Evolutionary conservation across 2,797 vertebrate genomes (phyloP).

Genomic region (Sebastes kiyomatsui): DNA sequence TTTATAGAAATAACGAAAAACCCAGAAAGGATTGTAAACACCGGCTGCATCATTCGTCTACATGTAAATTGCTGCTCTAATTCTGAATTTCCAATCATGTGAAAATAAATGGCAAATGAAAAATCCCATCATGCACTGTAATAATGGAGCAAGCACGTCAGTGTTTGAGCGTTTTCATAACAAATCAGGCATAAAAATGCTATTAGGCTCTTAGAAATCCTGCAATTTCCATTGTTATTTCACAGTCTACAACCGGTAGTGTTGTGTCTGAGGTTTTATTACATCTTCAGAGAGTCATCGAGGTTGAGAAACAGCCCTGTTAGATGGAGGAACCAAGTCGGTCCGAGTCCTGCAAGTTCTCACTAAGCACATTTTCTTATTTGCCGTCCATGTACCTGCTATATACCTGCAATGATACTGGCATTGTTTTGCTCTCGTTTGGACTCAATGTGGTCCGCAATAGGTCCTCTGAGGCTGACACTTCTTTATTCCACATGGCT

Average conservation of each 20-base stretch:
- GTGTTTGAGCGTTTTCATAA: constrained; percentile 10
- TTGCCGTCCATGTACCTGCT: not conserved
- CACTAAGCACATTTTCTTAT: constrained; percentile 18
- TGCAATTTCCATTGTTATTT: not conserved
- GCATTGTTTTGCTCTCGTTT: constrained; percentile 7
- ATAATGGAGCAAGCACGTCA: constrained; percentile 6
- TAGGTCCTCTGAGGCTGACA: constrained; percentile 9
- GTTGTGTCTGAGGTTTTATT: not conserved
- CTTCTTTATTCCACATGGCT: constrained; percentile 40
- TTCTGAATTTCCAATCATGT: constrained; percentile 12
- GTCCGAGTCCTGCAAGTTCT: constrained; percentile 50
- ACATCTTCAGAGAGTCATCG: not conserved
- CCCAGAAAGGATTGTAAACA: not conserved
- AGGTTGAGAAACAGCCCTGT: not conserved
- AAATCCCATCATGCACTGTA: constrained; percentile 28
- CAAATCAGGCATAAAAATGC: not conserved
- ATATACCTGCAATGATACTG: not conserved
- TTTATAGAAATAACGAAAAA: not conserved
- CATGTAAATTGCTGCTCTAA: constrained; percentile 8
- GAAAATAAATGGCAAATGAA: constrained; percentile 24
- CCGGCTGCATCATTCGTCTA: constrained; percentile 2
- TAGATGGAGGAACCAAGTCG: not conserved
- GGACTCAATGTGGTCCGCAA: not conserved
- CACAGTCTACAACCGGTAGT: not conserved
- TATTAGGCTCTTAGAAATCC: not conserved